Percentiles rank a stretch among this genome's conserved stretches.
These are phyloP conservation scores for Fregata magnificens DNA, from an alignment of 2,113 vertebrate species.

Conservation along the genomic window DNA sequence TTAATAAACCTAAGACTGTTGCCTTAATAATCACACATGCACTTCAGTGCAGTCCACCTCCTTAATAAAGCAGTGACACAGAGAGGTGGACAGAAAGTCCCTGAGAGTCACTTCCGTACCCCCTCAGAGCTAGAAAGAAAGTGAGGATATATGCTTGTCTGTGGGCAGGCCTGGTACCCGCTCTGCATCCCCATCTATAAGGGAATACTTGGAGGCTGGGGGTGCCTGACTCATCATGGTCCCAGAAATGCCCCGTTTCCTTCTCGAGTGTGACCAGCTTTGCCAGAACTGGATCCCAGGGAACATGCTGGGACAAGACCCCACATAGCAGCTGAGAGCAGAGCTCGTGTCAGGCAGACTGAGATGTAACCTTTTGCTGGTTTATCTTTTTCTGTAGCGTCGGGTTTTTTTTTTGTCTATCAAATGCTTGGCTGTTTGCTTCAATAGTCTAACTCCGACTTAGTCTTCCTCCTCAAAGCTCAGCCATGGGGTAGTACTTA, in stretches of 20 bases:
- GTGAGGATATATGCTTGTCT: background rate
- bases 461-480: background rate
- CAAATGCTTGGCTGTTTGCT: background rate
- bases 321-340: background rate
- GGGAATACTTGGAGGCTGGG: background rate
- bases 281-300: background rate
- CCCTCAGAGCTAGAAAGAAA: background rate
- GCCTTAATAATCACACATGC: background rate
- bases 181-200: background rate
- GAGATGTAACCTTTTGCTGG: background rate
- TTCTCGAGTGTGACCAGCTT: background rate
- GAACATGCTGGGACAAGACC: background rate
- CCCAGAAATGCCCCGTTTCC: background rate
- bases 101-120: background rate
- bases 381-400: background rate
- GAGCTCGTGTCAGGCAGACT: background rate
- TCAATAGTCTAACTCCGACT: background rate
- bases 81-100: background rate
- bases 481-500: fast-evolving
- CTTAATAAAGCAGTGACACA: background rate
- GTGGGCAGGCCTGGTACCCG: fast-evolving
- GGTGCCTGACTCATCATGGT: background rate
- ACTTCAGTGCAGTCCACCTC: background rate
- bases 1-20: background rate
- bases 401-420: fast-evolving